Percentiles rank a stretch among this genome's conserved stretches.
Conservation (phyloP, 2,797 vertebrate species). For the Xerus rutilus region DNA sequence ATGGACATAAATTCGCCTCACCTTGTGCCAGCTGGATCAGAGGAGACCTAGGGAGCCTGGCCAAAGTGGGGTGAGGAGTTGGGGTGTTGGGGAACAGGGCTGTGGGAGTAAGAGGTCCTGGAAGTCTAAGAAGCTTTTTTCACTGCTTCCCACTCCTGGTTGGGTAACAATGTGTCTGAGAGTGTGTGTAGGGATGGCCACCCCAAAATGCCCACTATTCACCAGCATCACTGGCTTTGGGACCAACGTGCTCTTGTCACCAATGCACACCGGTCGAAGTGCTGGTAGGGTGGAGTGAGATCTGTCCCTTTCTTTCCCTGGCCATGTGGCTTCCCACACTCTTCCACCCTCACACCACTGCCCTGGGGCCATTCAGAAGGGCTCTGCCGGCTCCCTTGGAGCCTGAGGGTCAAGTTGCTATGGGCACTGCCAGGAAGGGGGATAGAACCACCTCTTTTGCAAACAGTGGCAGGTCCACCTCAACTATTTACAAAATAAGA, state of each 20-base stretch:
- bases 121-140: neutral
- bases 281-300: neutral
- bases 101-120: neutral
- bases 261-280: neutral
- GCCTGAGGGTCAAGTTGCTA: neutral
- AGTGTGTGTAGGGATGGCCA: neutral
- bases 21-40: neutral
- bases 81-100: neutral
- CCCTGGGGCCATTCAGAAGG: neutral
- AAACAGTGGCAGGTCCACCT: neutral
- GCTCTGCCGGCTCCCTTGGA: neutral
- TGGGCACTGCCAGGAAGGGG: neutral
- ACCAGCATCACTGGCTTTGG: neutral
- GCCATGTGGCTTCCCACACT: neutral
- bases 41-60: neutral
- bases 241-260: neutral
- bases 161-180: neutral
- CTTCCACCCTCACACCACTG: neutral
- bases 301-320: neutral
- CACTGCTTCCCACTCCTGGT: neutral
- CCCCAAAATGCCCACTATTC: accelerated
- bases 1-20: neutral
- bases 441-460: neutral
- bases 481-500: neutral
- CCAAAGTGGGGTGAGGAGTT: neutral